Conservation (phyloP, 2,888 invertebrate genomes). For the Heliconius sara region DNA sequence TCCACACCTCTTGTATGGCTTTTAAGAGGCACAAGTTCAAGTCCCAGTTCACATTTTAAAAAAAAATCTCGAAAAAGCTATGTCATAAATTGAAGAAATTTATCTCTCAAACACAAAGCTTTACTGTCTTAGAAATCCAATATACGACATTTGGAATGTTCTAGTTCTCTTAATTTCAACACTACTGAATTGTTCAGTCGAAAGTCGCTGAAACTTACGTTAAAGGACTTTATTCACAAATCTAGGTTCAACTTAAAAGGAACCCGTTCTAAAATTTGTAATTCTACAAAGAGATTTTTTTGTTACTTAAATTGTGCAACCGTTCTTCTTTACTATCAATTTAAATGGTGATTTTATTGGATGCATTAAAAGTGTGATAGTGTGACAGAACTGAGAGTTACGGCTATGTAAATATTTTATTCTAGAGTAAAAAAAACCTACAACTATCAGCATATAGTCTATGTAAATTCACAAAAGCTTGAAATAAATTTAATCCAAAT, state of each 20-base stretch:
- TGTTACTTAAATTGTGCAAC: background rate
- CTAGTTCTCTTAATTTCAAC: conserved; percentile 16
- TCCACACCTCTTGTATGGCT: no score
- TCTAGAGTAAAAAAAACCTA: background rate
- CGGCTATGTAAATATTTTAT: background rate
- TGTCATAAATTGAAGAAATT: background rate
- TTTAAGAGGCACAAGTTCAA: background rate
- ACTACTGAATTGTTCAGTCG: conserved; percentile 19
- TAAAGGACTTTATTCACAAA: conserved; percentile 22
- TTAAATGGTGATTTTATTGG: background rate
- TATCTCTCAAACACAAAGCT: background rate
- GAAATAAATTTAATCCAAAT: no score
- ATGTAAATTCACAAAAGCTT: background rate
- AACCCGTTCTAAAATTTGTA: conserved; percentile 1
- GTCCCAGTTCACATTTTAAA: background rate
- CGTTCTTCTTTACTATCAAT: background rate
- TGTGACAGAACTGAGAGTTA: no score
- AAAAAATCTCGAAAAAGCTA: background rate
- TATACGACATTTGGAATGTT: conserved; percentile 1
- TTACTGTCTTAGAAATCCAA: conserved; percentile 21
- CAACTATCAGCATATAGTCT: background rate
- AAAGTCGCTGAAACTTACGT: conserved; percentile 5
- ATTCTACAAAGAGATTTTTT: conserved; percentile 11
- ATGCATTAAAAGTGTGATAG: background rate
- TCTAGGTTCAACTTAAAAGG: background rate